Conservation (phyloP, 1,140 invertebrate genomes). For the Cydia fagiglandana region DNA sequence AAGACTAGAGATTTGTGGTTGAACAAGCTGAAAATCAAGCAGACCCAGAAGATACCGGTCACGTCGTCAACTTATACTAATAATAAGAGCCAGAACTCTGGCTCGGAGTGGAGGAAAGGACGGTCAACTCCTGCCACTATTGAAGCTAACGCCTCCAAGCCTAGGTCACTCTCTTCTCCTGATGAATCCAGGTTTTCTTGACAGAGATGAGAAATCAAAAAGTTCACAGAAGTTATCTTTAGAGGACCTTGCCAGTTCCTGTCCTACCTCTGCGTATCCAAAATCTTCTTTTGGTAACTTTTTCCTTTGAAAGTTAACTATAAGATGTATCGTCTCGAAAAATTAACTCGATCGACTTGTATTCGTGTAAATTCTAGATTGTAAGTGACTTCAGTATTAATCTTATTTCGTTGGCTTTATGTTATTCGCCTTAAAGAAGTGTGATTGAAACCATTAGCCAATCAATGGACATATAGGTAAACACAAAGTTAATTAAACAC, state of each 20-base stretch:
- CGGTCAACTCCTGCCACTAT: conserved; percentile 38
- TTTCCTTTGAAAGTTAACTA: conserved; percentile 26
- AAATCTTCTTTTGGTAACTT: conserved; percentile 25
- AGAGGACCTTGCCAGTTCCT: conserved; percentile 26
- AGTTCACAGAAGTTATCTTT: conserved; percentile 32
- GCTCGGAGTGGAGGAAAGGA: conserved; percentile 44
- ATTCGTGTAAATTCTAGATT: not conserved
- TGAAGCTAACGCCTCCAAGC: conserved; percentile 59
- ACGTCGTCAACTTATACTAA: conserved; percentile 73
- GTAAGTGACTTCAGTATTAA: conserved; percentile 13
- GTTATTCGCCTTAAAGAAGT: not conserved
- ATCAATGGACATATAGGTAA: no score
- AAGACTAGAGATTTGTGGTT: conserved; percentile 78
- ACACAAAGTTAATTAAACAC: not conserved
- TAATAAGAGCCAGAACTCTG: conserved; percentile 47
- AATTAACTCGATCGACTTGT: not conserved
- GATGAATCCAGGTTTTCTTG: conserved; percentile 69
- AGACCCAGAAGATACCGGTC: conserved; percentile 70
- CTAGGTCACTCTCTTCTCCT: conserved; percentile 54
- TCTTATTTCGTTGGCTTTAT: not conserved
- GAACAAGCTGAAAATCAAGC: conserved; percentile 71
- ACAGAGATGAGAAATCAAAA: conserved; percentile 39
- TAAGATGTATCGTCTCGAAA: conserved; percentile 23
- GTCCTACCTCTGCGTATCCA: conserved; percentile 4
- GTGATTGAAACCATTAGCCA: not conserved